Percentiles rank a stretch among this genome's conserved stretches.
These are phyloP conservation scores for Rhopalosiphum padi DNA, from an alignment of 1,140 invertebrate genomes.

Conservation along the genomic window DNA sequence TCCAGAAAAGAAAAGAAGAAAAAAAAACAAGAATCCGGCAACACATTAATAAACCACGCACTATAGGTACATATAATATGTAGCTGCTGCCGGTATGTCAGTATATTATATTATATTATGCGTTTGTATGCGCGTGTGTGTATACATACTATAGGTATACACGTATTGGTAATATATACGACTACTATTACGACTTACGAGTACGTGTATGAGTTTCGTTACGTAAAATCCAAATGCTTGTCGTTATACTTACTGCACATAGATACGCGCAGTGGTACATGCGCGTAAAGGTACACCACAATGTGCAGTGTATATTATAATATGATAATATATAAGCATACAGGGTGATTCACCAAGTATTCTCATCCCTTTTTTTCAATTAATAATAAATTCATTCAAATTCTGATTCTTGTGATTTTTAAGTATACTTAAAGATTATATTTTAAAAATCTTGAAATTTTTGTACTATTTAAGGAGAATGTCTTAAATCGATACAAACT, in stretches of 20 bases:
- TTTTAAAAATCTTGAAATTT: too few relatives aligned
- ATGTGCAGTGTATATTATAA: too few relatives aligned
- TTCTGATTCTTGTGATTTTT: too few relatives aligned
- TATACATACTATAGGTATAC: background rate
- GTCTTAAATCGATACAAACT: too few relatives aligned
- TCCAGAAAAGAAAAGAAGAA: constrained; percentile 4
- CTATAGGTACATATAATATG: background rate
- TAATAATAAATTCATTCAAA: too few relatives aligned
- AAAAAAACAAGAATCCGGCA: constrained; percentile 28
- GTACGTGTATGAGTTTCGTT: background rate
- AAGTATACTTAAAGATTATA: too few relatives aligned
- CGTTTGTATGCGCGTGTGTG: background rate
- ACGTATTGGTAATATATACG: background rate
- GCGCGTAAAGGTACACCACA: background rate
- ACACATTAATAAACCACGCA: constrained; percentile 52
- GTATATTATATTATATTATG: constrained; percentile 11
- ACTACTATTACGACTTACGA: background rate
- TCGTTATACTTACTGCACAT: background rate
- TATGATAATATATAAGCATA: too few relatives aligned
- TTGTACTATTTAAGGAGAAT: too few relatives aligned
- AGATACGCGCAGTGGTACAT: too few relatives aligned
- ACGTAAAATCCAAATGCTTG: background rate
- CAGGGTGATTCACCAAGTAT: too few relatives aligned
- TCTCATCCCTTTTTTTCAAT: too few relatives aligned
- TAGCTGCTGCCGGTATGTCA: background rate